Evolutionary conservation across 2,113 vertebrate species (phyloP).

Genomic region (Pavo muticus): DNA sequence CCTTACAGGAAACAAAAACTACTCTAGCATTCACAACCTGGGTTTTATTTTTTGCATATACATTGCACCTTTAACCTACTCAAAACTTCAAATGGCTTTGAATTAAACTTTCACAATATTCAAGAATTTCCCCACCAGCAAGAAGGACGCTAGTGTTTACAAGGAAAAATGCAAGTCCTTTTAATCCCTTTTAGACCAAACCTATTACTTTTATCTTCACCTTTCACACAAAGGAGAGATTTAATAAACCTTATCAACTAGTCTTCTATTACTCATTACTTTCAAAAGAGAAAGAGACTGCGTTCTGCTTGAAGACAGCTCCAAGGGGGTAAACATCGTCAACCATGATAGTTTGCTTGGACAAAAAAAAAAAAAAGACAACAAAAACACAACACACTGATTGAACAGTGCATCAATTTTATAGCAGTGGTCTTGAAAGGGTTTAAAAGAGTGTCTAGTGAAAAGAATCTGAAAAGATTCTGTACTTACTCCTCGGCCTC

Average conservation of each 20-base stretch:
- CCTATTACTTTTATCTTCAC: conserved; percentile 77
- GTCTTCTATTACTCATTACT: conserved; percentile 74
- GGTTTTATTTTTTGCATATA: conserved; percentile 71
- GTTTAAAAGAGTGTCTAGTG: conserved; percentile 88
- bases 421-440: conserved; percentile 87
- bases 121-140: conserved; percentile 78
- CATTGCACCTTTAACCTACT: conserved; percentile 90
- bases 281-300: conserved; percentile 68
- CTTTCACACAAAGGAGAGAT: conserved; percentile 81
- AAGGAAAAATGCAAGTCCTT: conserved; percentile 84
- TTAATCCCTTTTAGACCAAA: conserved; percentile 89
- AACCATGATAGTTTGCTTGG: conserved; percentile 70
- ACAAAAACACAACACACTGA: conserved; percentile 68
- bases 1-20: conserved; percentile 33
- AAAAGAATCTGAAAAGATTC: conserved; percentile 93
- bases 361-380: conserved; percentile 15
- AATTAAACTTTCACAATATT: conserved; percentile 78
- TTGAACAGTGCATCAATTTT: conserved; percentile 78
- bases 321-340: conserved; percentile 71
- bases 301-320: conserved; percentile 72
- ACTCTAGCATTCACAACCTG: conserved; percentile 12
- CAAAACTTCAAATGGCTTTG: conserved; percentile 77
- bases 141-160: conserved; percentile 79
- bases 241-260: conserved; percentile 75
- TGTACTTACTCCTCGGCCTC: conserved; percentile 92